Evolutionary conservation across 2,113 vertebrate species (phyloP).

Genomic region (Colinus virginianus): DNA sequence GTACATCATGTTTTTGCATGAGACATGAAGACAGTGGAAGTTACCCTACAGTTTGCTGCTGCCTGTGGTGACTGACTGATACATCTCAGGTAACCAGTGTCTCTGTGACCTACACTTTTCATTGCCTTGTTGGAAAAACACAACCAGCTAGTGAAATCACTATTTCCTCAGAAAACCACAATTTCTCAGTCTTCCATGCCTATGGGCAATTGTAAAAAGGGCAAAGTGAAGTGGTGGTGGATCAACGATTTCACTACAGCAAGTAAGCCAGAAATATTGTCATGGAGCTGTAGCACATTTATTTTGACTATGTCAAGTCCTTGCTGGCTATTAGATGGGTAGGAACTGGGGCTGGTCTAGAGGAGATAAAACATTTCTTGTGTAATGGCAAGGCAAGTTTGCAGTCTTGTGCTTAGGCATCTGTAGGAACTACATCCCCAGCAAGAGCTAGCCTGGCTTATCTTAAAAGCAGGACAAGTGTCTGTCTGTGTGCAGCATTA

Average conservation of each 20-base stretch:
- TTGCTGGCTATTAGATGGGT: background rate
- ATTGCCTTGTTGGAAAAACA: background rate
- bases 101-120: background rate
- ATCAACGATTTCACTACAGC: background rate
- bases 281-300: rapidly evolving
- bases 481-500: background rate
- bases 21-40: rapidly evolving
- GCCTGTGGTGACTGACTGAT: background rate
- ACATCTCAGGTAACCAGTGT: background rate
- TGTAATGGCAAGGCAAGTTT: background rate
- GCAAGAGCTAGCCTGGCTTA: background rate
- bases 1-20: rapidly evolving
- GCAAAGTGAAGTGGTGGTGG: background rate
- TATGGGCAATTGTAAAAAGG: background rate
- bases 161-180: background rate
- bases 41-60: background rate
- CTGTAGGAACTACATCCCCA: rapidly evolving
- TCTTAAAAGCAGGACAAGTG: background rate
- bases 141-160: background rate
- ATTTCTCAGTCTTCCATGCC: background rate
- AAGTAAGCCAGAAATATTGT: background rate
- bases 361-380: rapidly evolving
- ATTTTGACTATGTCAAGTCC: background rate
- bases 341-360: background rate
- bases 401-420: background rate